phyloP scores from a whole-genome alignment of 2,113 vertebrate genomes.

The Tachysurus vachellii region DNA sequence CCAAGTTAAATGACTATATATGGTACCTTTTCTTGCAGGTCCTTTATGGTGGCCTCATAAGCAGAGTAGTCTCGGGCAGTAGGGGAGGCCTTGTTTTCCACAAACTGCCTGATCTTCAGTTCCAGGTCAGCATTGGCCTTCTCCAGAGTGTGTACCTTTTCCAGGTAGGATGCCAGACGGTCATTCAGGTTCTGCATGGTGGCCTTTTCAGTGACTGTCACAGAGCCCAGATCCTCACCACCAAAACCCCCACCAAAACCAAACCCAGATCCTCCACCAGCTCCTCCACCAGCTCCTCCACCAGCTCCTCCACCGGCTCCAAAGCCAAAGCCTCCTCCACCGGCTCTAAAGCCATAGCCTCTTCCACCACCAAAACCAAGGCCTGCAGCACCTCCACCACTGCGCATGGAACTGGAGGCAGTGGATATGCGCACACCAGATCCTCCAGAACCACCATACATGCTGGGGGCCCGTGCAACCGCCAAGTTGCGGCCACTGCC shows the following conservation, averaged over 20 bases:
- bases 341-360: background rate
- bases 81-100: slow-evolving; percentile 78
- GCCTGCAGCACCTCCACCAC: slow-evolving; percentile 26
- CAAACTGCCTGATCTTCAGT: slow-evolving; percentile 81
- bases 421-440: slow-evolving; percentile 56
- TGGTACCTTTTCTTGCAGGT: slow-evolving; percentile 82
- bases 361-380: slow-evolving; percentile 18
- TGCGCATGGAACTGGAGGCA: background rate
- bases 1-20: background rate
- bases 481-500: background rate
- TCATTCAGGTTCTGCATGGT: slow-evolving; percentile 95
- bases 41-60: slow-evolving; percentile 76
- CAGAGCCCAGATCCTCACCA: slow-evolving; percentile 25
- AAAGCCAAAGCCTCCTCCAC: background rate
- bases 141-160: slow-evolving; percentile 83
- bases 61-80: slow-evolving; percentile 74
- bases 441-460: slow-evolving; percentile 63
- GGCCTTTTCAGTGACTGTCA: slow-evolving; percentile 80
- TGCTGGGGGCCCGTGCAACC: slow-evolving; percentile 44
- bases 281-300: slow-evolving; percentile 30
- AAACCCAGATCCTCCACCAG: background rate
- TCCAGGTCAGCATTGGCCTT: slow-evolving; percentile 64
- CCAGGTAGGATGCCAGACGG: slow-evolving; percentile 85
- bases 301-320: slow-evolving; percentile 20
- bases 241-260: slow-evolving; percentile 25